These are phyloP conservation scores for Thaumatotibia leucotreta DNA, from an alignment of 1,140 invertebrate species.

Conservation along the genomic window DNA sequence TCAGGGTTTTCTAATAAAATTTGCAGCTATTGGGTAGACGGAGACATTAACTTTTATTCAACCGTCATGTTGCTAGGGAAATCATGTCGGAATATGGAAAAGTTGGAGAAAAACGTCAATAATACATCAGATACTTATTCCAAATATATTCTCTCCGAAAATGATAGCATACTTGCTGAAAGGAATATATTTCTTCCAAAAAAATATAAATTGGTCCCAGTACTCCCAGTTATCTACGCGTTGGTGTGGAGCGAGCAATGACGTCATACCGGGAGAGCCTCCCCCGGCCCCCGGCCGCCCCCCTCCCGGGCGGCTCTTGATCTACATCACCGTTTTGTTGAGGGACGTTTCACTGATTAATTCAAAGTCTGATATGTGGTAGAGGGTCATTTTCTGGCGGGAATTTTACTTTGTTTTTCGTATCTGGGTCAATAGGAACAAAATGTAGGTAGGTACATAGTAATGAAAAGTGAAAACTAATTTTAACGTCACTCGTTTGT, in stretches of 20 bases:
- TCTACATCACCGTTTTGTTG: conserved; percentile 8
- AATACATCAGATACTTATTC: background rate
- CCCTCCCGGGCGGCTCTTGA: background rate
- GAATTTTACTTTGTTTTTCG: too few species aligned
- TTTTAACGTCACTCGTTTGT: too few species aligned
- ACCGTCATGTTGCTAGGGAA: too few species aligned
- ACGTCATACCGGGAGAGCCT: background rate
- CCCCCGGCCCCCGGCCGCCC: background rate
- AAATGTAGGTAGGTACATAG: too few species aligned
- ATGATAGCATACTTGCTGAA: background rate
- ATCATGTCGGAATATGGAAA: background rate
- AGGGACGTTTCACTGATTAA: conserved; percentile 6
- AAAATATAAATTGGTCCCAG: background rate
- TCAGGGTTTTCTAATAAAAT: too few species aligned
- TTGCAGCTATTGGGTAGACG: too few species aligned
- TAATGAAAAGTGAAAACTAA: too few species aligned
- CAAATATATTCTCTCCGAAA: background rate
- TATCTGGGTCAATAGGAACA: too few species aligned
- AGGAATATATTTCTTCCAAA: background rate
- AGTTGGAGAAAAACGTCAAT: background rate
- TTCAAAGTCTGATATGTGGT: background rate
- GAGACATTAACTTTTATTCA: too few species aligned
- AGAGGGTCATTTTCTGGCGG: background rate
- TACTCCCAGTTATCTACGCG: conserved; percentile 4
- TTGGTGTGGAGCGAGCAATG: background rate